Base-by-base conservation (phyloP, 2,113 vertebrate genomes). In the Eleginops maclovinus region DNA sequence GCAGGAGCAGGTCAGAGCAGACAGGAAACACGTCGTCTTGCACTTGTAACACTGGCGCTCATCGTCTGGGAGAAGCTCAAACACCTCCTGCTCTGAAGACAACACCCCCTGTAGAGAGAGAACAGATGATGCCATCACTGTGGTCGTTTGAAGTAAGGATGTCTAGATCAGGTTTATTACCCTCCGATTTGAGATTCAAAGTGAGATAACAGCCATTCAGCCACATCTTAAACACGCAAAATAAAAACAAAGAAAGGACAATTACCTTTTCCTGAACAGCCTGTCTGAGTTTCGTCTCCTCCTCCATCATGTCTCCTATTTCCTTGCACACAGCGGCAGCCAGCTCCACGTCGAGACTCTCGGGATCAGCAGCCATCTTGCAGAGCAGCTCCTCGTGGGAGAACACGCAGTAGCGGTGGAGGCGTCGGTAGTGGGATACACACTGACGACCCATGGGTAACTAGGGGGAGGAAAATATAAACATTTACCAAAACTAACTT, bases 371-470 rank as follows among this genome's bases (percentile, higher is more conserved):
- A 0, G 97, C 97, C 98, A 99, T 99, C 92, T 99, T 99, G 93
- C 98, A 99, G 84, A 99, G 95, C 16, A 99, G 95, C 81, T 99
- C 98, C 66, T 99, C 98, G 0, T 99, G 98, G 46, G 98, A 99
- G 91, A 99, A 99, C 3, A 99, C 98, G 28, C 98, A 99, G 84
- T 99, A 96, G 21, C 98, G 96, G 6, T 96, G 96, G 6, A 99
- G 93, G 2, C 97, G 94, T 0, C 97, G 94, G 84, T 99, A 99
- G 87, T 99, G 98, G 28, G 94, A 96, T 36, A 99, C 98, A 81
- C 97, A 99, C 89, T 99, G 98, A 46, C 97, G 96, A 2, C 98
- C 98, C 80, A 99, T 93, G 0, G 98, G 98, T 61, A 99, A 89
- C 96, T 97, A 72, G 19, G 19, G 28, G n/a, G 28, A 15, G 10